Evolutionary conservation across 2,113 vertebrate genomes (phyloP).

Genomic region (Carollia perspicillata): DNA sequence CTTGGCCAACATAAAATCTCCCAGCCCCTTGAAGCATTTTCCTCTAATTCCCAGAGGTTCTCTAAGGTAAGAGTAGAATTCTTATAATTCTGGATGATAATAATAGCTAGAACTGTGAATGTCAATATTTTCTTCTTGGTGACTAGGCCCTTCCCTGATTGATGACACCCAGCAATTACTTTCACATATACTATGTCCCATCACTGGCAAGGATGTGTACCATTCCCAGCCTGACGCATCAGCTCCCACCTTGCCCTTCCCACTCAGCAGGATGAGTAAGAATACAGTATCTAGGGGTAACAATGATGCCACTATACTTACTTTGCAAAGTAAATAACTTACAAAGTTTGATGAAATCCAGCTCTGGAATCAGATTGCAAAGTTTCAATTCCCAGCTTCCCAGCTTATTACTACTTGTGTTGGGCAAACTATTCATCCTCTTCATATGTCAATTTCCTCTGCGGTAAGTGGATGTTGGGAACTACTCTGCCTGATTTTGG

Average conservation of each 20-base stretch:
- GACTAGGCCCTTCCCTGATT: too few species aligned
- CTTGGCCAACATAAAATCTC: neutral
- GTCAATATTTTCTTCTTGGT: neutral
- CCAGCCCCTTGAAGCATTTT: neutral
- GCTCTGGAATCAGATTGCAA: neutral
- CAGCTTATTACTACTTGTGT: neutral
- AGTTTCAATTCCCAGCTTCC: neutral
- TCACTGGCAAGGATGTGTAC: neutral
- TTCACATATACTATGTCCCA: fast-evolving
- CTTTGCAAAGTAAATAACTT: neutral
- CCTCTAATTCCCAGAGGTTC: neutral
- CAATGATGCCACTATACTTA: neutral
- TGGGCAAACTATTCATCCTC: neutral
- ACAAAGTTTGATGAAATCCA: neutral
- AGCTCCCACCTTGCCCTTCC: fast-evolving
- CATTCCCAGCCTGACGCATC: neutral
- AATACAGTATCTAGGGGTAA: neutral
- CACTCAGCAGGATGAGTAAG: neutral
- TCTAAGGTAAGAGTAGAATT: neutral
- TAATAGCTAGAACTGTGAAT: neutral
- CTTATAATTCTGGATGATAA: neutral
- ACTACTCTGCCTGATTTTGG: too few species aligned
- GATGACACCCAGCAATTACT: neutral
- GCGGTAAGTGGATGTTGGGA: neutral
- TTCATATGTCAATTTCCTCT: neutral